Evolutionary conservation across 2,888 invertebrate species (phyloP).

Genomic region (Malthinus flaveolus): DNA sequence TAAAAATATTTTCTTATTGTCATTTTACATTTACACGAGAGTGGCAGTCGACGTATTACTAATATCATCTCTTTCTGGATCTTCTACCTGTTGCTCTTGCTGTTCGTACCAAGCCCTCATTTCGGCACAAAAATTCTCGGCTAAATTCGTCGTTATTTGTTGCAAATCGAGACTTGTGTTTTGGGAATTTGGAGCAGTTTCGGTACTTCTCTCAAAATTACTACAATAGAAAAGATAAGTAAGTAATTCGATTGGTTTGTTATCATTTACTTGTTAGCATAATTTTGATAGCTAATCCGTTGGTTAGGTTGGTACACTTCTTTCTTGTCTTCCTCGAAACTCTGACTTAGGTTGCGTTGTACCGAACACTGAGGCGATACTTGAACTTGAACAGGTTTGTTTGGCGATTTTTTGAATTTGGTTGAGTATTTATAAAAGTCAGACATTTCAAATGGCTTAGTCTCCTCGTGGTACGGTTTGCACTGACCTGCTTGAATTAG

Average conservation of each 20-base stretch:
- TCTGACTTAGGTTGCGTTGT: constrained; percentile 19
- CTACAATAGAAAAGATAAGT: constrained; percentile 23
- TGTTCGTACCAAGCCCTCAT: constrained; percentile 62
- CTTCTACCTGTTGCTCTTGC: constrained; percentile 44
- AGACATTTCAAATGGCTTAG: constrained; percentile 97
- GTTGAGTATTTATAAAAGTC: constrained; percentile 98
- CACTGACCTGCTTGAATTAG: constrained; percentile 87
- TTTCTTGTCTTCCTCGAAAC: constrained; percentile 41
- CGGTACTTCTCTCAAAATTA: constrained; percentile 33
- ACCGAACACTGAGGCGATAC: constrained; percentile 21
- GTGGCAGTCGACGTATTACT: constrained; percentile 46
- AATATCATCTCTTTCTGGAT: constrained; percentile 34
- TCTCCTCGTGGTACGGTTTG: constrained; percentile 90
- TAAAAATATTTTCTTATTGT: background rate
- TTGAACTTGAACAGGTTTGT: constrained; percentile 22
- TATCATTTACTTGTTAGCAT: constrained; percentile 33
- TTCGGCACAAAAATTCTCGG: constrained; percentile 59
- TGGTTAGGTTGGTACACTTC: constrained; percentile 57
- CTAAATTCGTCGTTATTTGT: constrained; percentile 47
- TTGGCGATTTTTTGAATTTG: constrained; percentile 73
- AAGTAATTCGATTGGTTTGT: no score
- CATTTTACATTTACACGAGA: constrained; percentile 40
- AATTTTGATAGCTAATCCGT: constrained; percentile 40
- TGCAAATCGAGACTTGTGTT: constrained; percentile 46
- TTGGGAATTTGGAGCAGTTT: constrained; percentile 36